Evolutionary conservation across 2,797 vertebrate genomes (phyloP).

Genomic region (Microctenopoma stevenorrisi): DNA sequence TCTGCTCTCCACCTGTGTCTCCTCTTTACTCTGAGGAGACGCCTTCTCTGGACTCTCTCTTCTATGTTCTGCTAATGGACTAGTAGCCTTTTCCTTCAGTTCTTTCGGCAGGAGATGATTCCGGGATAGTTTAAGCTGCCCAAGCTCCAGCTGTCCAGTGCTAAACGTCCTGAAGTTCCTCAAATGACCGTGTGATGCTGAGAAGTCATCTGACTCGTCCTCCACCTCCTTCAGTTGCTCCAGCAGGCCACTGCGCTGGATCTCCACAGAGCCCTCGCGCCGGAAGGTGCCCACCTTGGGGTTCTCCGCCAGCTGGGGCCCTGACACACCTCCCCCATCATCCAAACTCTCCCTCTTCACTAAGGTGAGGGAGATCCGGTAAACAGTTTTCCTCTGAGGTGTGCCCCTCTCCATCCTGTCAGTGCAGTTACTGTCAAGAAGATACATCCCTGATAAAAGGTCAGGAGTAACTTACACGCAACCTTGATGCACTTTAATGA

Average conservation of each 20-base stretch:
- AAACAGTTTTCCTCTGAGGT: slow-evolving; percentile 89
- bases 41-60: slow-evolving; percentile 7
- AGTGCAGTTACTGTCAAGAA: slow-evolving; percentile 80
- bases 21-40: slow-evolving; percentile 15
- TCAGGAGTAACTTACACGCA: background rate
- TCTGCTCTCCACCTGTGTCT: background rate
- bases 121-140: slow-evolving; percentile 79
- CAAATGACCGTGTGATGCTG: slow-evolving; percentile 68
- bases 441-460: slow-evolving; percentile 81
- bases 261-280: slow-evolving; percentile 64
- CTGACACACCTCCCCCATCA: slow-evolving; percentile 30
- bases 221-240: slow-evolving; percentile 85
- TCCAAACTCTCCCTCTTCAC: slow-evolving; percentile 91
- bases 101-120: slow-evolving; percentile 57
- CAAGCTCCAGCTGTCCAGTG: slow-evolving; percentile 92
- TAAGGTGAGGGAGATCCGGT: slow-evolving; percentile 94
- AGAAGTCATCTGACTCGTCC: slow-evolving; percentile 77
- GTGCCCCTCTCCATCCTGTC: slow-evolving; percentile 86
- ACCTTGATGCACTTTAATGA: background rate
- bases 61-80: slow-evolving; percentile 33
- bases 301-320: slow-evolving; percentile 54
- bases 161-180: slow-evolving; percentile 92
- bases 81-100: slow-evolving; percentile 33
- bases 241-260: slow-evolving; percentile 64
- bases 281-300: slow-evolving; percentile 60